Evolutionary conservation across 2,113 vertebrate genomes (phyloP).

Genomic region (Eleginops maclovinus): DNA sequence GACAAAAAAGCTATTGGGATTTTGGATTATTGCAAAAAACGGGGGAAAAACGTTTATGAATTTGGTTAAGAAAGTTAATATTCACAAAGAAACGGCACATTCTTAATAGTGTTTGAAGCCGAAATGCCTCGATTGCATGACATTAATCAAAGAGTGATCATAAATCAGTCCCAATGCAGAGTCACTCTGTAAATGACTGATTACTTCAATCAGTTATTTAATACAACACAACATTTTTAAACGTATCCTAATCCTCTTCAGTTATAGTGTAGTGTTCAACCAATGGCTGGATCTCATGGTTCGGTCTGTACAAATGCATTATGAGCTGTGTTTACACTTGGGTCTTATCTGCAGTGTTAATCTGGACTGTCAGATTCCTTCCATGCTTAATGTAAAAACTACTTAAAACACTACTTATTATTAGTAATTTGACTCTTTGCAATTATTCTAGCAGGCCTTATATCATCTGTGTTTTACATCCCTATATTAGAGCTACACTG

Average conservation of each 20-base stretch:
- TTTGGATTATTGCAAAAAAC: too few species aligned
- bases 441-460: too few species aligned
- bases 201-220: conserved; percentile 24
- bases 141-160: too few species aligned
- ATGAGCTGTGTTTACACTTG: not conserved
- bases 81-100: too few species aligned
- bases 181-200: not conserved
- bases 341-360: not conserved
- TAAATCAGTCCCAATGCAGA: conserved; percentile 14
- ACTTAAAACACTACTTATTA: not conserved
- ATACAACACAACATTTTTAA: not conserved
- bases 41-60: too few species aligned
- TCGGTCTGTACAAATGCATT: not conserved
- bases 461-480: too few species aligned
- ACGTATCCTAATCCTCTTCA: not conserved
- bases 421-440: not conserved
- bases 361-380: not conserved
- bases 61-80: too few species aligned
- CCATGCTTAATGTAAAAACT: not conserved
- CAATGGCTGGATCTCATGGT: not conserved
- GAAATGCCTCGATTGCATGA: too few species aligned
- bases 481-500: not conserved
- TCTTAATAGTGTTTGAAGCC: too few species aligned
- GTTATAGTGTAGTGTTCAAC: not conserved
- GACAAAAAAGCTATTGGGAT: too few species aligned